These are phyloP conservation scores for Myotis myotis DNA, from an alignment of 2,797 vertebrate genomes.

Conservation along the genomic window DNA sequence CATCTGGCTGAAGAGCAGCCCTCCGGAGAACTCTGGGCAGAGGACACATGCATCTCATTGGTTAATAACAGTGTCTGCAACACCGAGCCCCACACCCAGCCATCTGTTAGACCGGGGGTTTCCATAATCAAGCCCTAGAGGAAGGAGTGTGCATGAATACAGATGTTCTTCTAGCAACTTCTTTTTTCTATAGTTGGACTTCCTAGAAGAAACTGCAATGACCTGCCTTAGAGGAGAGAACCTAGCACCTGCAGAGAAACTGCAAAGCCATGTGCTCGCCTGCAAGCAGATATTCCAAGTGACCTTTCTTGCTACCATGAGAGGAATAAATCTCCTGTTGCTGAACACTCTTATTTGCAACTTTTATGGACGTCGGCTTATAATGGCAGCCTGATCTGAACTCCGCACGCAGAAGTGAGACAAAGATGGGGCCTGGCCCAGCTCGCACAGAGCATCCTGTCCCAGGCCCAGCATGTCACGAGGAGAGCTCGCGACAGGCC, in stretches of 20 bases:
- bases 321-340: not conserved
- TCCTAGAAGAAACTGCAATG: not conserved
- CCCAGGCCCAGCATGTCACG: not conserved
- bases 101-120: not conserved
- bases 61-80: not conserved
- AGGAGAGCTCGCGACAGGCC: not conserved
- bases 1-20: not conserved
- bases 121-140: not conserved
- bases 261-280: not conserved
- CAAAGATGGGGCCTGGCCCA: not conserved
- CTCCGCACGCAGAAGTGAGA: not conserved
- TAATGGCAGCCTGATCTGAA: not conserved
- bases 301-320: not conserved
- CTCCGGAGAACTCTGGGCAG: not conserved
- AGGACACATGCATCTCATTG: not conserved
- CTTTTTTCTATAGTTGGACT: not conserved
- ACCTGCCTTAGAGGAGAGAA: not conserved
- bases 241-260: not conserved
- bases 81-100: not conserved
- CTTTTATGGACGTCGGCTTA: not conserved
- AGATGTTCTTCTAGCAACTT: not conserved
- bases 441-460: not conserved
- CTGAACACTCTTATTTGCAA: not conserved
- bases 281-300: not conserved
- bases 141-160: not conserved